Conservation (phyloP, 2,113 vertebrate species). For the Rhizomys pruinosus region DNA sequence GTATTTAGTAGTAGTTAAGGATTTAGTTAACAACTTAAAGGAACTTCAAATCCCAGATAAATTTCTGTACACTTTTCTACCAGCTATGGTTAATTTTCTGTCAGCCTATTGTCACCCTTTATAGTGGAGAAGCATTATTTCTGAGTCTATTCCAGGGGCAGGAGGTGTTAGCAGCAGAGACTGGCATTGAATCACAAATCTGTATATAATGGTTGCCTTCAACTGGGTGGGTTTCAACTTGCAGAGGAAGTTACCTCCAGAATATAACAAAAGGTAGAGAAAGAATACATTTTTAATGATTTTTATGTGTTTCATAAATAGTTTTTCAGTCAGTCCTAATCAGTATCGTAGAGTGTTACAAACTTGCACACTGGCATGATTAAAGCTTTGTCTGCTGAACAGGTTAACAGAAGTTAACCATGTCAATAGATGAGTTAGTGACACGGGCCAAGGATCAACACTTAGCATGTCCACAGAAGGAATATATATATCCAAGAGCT, state of each 20-base stretch:
- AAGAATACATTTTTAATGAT: too few species aligned
- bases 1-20: background rate
- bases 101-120: background rate
- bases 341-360: too few species aligned
- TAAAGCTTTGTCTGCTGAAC: too few species aligned
- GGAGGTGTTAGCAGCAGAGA: background rate
- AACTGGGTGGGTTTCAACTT: background rate
- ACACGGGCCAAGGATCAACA: too few species aligned
- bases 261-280: background rate
- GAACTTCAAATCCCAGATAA: background rate
- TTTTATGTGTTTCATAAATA: too few species aligned
- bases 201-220: background rate
- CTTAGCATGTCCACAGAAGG: too few species aligned
- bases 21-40: background rate
- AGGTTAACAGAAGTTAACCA: too few species aligned
- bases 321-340: too few species aligned
- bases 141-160: background rate
- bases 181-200: background rate
- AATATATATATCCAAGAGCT: too few species aligned
- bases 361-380: too few species aligned
- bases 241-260: too few species aligned
- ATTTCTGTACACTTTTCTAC: background rate
- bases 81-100: background rate
- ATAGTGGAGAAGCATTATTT: background rate
- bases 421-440: too few species aligned